Conservation (phyloP, 2,888 invertebrate species). For the Ochropleura leucogaster region DNA sequence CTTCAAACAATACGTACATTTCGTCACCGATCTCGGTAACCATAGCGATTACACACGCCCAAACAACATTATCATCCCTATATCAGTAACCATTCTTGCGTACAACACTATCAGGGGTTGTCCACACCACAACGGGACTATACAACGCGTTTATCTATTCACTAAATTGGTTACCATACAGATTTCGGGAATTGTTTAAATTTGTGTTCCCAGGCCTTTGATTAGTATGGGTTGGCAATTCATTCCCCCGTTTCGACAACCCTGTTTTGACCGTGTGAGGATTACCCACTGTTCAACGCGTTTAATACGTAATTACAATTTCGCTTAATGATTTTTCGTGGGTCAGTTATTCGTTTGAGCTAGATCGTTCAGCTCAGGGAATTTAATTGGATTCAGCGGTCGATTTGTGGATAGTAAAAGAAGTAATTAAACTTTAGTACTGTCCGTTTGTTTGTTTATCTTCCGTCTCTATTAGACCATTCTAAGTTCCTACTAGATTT, state of each 20-base stretch:
- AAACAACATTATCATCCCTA: conserved; percentile 86
- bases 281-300: conserved; percentile 63
- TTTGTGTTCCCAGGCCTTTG: conserved; percentile 82
- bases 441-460: conserved; percentile 9
- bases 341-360: conserved; percentile 49
- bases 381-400: conserved; percentile 50
- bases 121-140: conserved; percentile 73
- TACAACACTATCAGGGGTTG: conserved; percentile 70
- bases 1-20: conserved; percentile 55
- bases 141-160: conserved; percentile 82
- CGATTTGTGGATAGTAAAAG: conserved; percentile 31
- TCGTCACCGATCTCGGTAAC: conserved; percentile 71
- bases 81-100: conserved; percentile 78
- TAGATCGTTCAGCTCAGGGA: conserved; percentile 32
- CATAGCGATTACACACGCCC: conserved; percentile 82
- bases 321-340: conserved; percentile 67
- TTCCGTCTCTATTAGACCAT: background rate
- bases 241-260: conserved; percentile 76
- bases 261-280: conserved; percentile 69
- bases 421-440: conserved; percentile 35
- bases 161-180: conserved; percentile 82
- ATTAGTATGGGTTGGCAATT: conserved; percentile 74
- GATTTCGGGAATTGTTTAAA: conserved; percentile 86
- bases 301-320: conserved; percentile 67
- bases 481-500: background rate